phyloP scores from a whole-genome alignment of 1,140 invertebrate genomes.

The Paraescarpia echinospica region DNA sequence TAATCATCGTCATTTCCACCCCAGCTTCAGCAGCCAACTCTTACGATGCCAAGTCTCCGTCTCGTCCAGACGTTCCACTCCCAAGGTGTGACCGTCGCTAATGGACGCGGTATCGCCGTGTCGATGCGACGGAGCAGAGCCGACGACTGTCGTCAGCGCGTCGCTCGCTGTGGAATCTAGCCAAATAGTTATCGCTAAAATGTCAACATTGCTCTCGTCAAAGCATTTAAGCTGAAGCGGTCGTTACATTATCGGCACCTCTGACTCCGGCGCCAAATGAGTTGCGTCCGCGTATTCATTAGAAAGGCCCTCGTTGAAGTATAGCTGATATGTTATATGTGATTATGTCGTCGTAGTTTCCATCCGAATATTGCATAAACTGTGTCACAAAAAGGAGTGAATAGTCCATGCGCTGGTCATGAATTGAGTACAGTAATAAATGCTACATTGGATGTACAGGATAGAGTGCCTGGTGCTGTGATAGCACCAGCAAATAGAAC shows the following conservation, averaged over 20 bases:
- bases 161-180: not conserved
- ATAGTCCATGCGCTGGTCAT: no score
- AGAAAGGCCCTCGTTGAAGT: not conserved
- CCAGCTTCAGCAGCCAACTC: no score
- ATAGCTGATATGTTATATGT: not conserved
- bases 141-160: not conserved
- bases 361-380: not conserved
- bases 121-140: not conserved
- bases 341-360: not conserved
- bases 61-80: not conserved
- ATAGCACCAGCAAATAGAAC: no score
- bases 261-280: not conserved
- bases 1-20: no score
- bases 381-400: not conserved
- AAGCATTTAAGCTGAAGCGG: not conserved
- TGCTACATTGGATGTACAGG: not conserved
- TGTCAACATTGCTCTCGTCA: not conserved
- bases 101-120: not conserved
- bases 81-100: not conserved
- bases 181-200: not conserved
- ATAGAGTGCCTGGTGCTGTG: not conserved
- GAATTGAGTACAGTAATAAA: not conserved
- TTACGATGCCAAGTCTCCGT: no score
- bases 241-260: not conserved
- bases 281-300: not conserved